Conservation (phyloP, 2,888 invertebrate species). For the Drosophila monieri region DNA sequence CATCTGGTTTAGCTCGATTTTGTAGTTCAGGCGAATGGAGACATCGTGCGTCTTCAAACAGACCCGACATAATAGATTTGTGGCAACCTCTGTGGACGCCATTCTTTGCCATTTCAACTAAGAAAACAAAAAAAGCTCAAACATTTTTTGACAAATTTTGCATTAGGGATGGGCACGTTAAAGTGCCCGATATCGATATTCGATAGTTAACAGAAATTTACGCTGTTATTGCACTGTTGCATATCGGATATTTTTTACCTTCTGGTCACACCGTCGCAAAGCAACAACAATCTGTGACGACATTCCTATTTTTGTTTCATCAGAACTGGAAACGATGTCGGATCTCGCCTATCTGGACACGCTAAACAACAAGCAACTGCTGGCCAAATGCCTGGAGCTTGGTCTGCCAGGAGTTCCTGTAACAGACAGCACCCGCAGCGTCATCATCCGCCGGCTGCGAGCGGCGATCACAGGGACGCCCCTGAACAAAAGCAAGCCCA, state of each 20-base stretch:
- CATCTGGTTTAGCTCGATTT: conserved; percentile 69
- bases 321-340: conserved; percentile 21
- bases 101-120: not conserved
- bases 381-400: conserved; percentile 26
- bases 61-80: conserved; percentile 66
- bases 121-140: not conserved
- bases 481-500: conserved; percentile 19
- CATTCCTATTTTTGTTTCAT: conserved; percentile 43
- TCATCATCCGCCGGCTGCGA: conserved; percentile 37
- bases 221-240: not conserved
- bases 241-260: not conserved
- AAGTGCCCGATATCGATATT: not conserved
- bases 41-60: conserved; percentile 67
- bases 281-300: conserved; percentile 35
- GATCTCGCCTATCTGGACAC: conserved; percentile 17
- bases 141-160: not conserved
- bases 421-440: conserved; percentile 28
- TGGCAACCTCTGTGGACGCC: conserved; percentile 5
- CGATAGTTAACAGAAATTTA: no score
- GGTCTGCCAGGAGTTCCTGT: conserved; percentile 34
- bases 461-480: conserved; percentile 15
- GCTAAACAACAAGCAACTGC: conserved; percentile 29
- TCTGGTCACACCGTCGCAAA: not conserved
- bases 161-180: not conserved
- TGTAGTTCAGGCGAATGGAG: conserved; percentile 73